Base-by-base conservation (phyloP, 2,113 vertebrate genomes). In the Nicator chloris region DNA sequence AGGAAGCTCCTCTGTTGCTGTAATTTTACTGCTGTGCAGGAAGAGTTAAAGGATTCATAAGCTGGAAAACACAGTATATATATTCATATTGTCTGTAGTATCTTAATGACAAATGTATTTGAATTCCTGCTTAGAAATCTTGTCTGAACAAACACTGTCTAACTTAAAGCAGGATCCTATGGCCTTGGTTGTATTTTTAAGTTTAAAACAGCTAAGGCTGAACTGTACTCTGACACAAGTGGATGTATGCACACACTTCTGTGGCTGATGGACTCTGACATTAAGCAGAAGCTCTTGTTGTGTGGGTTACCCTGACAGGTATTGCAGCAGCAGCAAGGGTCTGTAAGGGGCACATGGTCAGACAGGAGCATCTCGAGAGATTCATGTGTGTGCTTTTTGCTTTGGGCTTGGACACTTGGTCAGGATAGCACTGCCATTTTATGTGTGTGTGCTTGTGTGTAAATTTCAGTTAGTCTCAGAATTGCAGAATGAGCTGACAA, bases 301-400 rank as follows among this genome's bases (percentile, higher is more conserved):
- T 8, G 2, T 18, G 50, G 26, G 22, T 76, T 70, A 0, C n/a
- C 19, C 0, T 18, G 50, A 60, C 47, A 14, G 0, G 8, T 44
- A 2, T 47, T 39, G 60, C 15, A 61, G 56, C n/a, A 28, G 27
- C 45, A 31, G 39, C 0, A 13, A 4, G 60, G 26, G 27, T 6
- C 45, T 39, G 11, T 23, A 15, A 61, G 56, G 35, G 24, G 7
- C 6, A 0, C 1, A 0, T 1, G 26, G 60, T 53, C 11, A 45
- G 35, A 11, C 28, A 24, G 77, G 51, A 47, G 42, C 13, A 1
- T 26, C n/a, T 28, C 0, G 0, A 12, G 40, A 23, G 11, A 4
- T 26, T 72, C 0, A 0, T 4, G 12, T 9, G 33, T 0, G 0
- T 24, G 49, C 45, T 33, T 45, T n/a, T 45, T 45, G 45, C 56